Evolutionary conservation across 2,113 vertebrate genomes (phyloP).

Genomic region (Narcine bancroftii): DNA sequence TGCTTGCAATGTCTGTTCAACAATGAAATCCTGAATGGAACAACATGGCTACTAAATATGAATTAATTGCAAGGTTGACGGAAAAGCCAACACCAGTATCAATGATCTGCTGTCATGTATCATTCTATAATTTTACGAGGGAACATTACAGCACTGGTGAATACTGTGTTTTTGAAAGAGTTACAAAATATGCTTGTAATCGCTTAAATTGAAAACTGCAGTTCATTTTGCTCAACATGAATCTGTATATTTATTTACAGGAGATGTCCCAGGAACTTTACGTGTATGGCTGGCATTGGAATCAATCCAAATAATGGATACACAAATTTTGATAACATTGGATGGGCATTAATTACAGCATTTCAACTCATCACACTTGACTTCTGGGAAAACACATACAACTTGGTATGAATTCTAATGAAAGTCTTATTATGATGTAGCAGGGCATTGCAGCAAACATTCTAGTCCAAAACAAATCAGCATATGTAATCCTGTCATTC

Average conservation of each 20-base stretch:
- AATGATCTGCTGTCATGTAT: not conserved
- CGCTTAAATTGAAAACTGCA: not conserved
- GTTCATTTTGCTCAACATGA: not conserved
- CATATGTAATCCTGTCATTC: not conserved
- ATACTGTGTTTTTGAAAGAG: not conserved
- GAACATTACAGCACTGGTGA: not conserved
- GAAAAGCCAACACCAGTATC: not conserved
- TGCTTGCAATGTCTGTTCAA: no score
- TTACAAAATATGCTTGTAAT: not conserved
- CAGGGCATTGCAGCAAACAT: not conserved
- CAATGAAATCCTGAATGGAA: no score
- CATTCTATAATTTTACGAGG: not conserved
- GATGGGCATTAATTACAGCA: slow-evolving; percentile 39
- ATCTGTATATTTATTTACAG: slow-evolving; percentile 27
- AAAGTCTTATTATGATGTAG: not conserved
- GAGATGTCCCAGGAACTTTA: slow-evolving; percentile 38
- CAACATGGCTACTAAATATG: no score
- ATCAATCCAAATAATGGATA: slow-evolving; percentile 39
- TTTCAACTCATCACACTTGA: slow-evolving; percentile 40
- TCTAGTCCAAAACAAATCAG: not conserved
- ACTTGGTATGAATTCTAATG: slow-evolving; percentile 32
- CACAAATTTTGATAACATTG: slow-evolving; percentile 39
- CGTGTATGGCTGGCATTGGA: slow-evolving; percentile 37
- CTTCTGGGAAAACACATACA: slow-evolving; percentile 39
- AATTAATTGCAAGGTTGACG: no score